Percentiles rank a stretch among this genome's conserved stretches.
These are phyloP conservation scores for Iguana delicatissima DNA, from an alignment of 2,797 vertebrate genomes.

Conservation along the genomic window DNA sequence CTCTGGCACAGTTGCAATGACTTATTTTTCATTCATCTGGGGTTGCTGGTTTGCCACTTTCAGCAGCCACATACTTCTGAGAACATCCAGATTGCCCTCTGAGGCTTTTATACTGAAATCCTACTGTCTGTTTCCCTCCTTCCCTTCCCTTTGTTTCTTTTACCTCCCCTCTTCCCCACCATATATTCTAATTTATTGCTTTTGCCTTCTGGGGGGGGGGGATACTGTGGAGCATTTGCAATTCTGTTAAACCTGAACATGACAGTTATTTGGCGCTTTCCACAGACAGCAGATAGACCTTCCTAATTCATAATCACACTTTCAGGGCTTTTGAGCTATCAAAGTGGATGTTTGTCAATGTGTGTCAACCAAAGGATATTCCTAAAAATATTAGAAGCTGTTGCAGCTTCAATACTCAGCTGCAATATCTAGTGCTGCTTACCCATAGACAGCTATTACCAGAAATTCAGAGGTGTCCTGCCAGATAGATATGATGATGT, in stretches of 20 bases:
- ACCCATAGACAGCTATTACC: neutral
- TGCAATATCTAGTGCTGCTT: neutral
- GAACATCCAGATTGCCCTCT: slow-evolving; percentile 22
- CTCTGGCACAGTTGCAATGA: neutral
- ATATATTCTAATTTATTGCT: neutral
- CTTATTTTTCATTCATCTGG: slow-evolving; percentile 42
- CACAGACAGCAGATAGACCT: neutral
- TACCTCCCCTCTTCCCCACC: neutral
- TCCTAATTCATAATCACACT: neutral
- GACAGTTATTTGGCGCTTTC: neutral
- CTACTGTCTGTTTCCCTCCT: neutral
- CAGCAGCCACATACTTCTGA: accelerated
- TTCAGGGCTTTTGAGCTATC: neutral
- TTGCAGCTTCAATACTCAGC: too few species aligned
- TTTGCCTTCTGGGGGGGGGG: neutral
- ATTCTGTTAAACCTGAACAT: neutral
- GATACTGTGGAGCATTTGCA: slow-evolving; percentile 10
- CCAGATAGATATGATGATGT: neutral
- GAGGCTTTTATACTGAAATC: slow-evolving; percentile 18
- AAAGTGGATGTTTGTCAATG: neutral
- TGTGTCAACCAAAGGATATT: neutral
- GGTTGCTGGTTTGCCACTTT: slow-evolving; percentile 27
- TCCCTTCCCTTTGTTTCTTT: slow-evolving; percentile 26
- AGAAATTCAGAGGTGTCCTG: neutral
- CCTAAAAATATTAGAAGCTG: neutral